Evolutionary conservation across 2,888 invertebrate species (phyloP).

Genomic region (Limnephilus rhombicus): DNA sequence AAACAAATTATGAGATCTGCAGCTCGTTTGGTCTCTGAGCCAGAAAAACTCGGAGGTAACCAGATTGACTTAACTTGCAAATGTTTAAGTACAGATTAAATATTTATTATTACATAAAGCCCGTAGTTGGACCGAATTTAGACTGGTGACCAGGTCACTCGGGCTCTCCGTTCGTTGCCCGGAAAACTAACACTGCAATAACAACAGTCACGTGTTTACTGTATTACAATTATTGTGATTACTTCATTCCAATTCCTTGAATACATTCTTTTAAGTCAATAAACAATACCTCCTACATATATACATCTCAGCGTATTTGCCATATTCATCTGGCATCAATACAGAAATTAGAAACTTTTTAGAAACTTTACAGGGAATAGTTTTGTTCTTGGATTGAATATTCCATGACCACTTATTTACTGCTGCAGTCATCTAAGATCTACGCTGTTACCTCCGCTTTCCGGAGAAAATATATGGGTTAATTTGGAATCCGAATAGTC

Average conservation of each 20-base stretch:
- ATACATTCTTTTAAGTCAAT: constrained; percentile 4
- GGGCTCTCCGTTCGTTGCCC: constrained; percentile 50
- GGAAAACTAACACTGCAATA: constrained; percentile 39
- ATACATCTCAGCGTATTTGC: constrained; percentile 5
- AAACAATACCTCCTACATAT: background rate
- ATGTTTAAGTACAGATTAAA: constrained; percentile 15
- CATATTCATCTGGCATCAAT: constrained; percentile 53
- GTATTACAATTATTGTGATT: constrained; percentile 48
- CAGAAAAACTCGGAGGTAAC: background rate
- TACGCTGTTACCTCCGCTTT: too few relatives aligned
- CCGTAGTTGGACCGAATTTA: constrained; percentile 60
- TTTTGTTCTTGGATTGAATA: background rate
- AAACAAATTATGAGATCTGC: background rate
- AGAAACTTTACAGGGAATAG: constrained; percentile 22
- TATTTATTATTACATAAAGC: constrained; percentile 52
- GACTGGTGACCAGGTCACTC: constrained; percentile 56
- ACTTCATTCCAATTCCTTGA: constrained; percentile 37
- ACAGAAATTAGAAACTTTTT: constrained; percentile 52
- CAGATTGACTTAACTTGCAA: background rate
- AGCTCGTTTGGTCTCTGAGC: background rate
- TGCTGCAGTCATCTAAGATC: background rate
- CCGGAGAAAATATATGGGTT: too few relatives aligned
- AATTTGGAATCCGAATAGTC: too few relatives aligned
- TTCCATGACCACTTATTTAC: background rate
- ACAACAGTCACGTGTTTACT: constrained; percentile 61